phyloP scores from a whole-genome alignment of 1,140 invertebrate genomes.

The Drosophila athabasca region DNA sequence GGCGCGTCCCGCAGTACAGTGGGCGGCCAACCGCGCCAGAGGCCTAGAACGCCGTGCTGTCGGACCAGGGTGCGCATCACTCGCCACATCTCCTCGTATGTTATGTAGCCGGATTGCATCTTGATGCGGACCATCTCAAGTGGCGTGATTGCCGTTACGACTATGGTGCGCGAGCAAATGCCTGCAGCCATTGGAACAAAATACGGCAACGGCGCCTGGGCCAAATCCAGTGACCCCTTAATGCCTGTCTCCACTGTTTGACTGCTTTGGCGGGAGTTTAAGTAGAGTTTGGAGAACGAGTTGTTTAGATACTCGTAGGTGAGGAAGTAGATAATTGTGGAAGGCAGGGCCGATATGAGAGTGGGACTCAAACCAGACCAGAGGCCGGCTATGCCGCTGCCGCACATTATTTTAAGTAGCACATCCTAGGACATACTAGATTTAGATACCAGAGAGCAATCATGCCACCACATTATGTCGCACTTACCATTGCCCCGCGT shows the following conservation, averaged over 20 bases:
- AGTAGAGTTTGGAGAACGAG: slow-evolving; percentile 85
- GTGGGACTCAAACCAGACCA: slow-evolving; percentile 99
- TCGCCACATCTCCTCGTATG: slow-evolving; percentile 89
- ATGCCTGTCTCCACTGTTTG: neutral
- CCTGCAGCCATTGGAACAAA: slow-evolving; percentile 93
- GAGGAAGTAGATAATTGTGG: slow-evolving; percentile 98
- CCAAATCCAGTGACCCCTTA: neutral
- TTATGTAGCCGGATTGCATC: slow-evolving; percentile 97
- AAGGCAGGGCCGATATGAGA: slow-evolving; percentile 95
- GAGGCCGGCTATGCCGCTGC: slow-evolving; percentile 94
- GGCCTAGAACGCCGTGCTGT: slow-evolving; percentile 89
- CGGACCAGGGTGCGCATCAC: slow-evolving; percentile 86
- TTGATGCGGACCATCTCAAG: slow-evolving; percentile 98
- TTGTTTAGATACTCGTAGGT: slow-evolving; percentile 95
- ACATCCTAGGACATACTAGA: slow-evolving; percentile 90
- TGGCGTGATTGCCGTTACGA: slow-evolving; percentile 95
- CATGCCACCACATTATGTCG: too few relatives aligned
- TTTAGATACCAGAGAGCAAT: slow-evolving; percentile 54
- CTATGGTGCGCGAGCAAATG: slow-evolving; percentile 90
- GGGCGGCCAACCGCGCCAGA: slow-evolving; percentile 95
- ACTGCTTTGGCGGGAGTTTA: slow-evolving; percentile 27
- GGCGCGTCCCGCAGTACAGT: slow-evolving; percentile 98
- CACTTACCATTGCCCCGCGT: slow-evolving; percentile 93
- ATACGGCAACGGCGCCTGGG: slow-evolving; percentile 83
- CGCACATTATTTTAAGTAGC: slow-evolving; percentile 94